These are phyloP conservation scores for Neodontobutis hainanensis DNA, from an alignment of 2,113 vertebrate species.

Conservation along the genomic window DNA sequence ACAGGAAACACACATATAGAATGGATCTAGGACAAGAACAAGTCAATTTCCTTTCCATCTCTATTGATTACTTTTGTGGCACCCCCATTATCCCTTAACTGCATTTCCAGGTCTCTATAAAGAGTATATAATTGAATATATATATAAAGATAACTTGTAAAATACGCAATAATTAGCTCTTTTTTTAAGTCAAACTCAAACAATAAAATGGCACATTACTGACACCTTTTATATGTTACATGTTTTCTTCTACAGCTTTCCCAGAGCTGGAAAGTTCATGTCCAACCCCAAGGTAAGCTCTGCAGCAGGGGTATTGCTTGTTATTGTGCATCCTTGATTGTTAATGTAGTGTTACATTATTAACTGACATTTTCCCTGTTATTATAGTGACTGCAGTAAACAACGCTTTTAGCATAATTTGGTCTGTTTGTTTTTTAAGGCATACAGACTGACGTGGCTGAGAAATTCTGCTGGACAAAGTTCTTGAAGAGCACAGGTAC, in stretches of 20 bases:
- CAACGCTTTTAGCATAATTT: slow-evolving; percentile 25
- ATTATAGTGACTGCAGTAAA: slow-evolving; percentile 39
- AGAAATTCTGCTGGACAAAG: slow-evolving; percentile 82
- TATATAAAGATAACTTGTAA: neutral
- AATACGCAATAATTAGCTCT: slow-evolving; percentile 15
- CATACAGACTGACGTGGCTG: slow-evolving; percentile 77
- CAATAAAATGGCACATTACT: slow-evolving; percentile 10
- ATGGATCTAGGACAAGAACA: slow-evolving; percentile 73
- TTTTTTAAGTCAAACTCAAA: slow-evolving; percentile 1
- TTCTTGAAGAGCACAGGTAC: slow-evolving; percentile 89
- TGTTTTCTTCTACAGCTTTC: slow-evolving; percentile 78
- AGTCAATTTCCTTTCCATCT: slow-evolving; percentile 71
- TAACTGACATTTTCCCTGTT: slow-evolving; percentile 53
- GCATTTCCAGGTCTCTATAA: slow-evolving; percentile 35
- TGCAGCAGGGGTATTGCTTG: slow-evolving; percentile 32
- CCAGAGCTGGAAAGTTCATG: slow-evolving; percentile 82
- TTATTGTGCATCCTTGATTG: slow-evolving; percentile 29
- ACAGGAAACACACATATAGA: slow-evolving; percentile 64
- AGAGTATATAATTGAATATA: slow-evolving; percentile 21
- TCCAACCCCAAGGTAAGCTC: slow-evolving; percentile 92
- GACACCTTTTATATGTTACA: slow-evolving; percentile 3
- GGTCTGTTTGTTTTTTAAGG: slow-evolving; percentile 72
- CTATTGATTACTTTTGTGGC: slow-evolving; percentile 58
- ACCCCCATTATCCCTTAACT: slow-evolving; percentile 42
- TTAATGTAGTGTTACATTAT: slow-evolving; percentile 52